Evolutionary conservation across 2,797 vertebrate genomes (phyloP), one percentile per base, ranked within the genome.

Genomic region (Pangasius mekongensis): DNA sequence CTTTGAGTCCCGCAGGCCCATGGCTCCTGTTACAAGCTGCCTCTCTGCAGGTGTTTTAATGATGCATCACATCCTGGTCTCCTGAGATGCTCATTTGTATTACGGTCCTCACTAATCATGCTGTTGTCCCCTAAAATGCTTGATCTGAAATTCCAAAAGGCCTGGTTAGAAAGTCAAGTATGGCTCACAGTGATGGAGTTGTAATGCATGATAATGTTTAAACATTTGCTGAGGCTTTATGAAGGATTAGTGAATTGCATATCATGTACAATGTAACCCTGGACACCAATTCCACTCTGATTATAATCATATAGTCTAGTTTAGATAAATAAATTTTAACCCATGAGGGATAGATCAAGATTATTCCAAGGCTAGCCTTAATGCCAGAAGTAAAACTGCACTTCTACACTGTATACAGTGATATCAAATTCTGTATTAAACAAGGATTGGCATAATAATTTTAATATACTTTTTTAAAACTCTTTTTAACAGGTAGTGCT

Each of bases 401-500:
- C n/a, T 22, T 13, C 14, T 81, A 5, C 20, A 60, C 56, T 60
- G 52, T 11, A 62, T 22, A 54, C 49, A 56, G 22, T 33, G 22
- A 60, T 16, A 67, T 49, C 39, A 47, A 13, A 83, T 83, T 49
- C 24, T 83, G 43, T 52, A 84, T 52, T 67, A 47, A 67, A 14
- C n/a, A 5, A n/a, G 7, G 5, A 60, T 7, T 62, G 22, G n/a
- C n/a, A 77, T 77, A 30, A 56, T 33, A 0, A 60, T 43, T 62
- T 43, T 27, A 62, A 66, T 33, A 20, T 30, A 78, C 14, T 14
- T 47, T 33, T 49, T 49, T 27, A 7, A 1, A 6, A 77, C 20
- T 87, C 30, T 88, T 82, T 77, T 71, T 82, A 43, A 90, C 93
- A 99, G 98, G 98, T 91, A 99, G 98, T 92, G 98, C 98, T 73